Conservation (phyloP, 2,888 invertebrate genomes). For the Drosophila planitibia region DNA sequence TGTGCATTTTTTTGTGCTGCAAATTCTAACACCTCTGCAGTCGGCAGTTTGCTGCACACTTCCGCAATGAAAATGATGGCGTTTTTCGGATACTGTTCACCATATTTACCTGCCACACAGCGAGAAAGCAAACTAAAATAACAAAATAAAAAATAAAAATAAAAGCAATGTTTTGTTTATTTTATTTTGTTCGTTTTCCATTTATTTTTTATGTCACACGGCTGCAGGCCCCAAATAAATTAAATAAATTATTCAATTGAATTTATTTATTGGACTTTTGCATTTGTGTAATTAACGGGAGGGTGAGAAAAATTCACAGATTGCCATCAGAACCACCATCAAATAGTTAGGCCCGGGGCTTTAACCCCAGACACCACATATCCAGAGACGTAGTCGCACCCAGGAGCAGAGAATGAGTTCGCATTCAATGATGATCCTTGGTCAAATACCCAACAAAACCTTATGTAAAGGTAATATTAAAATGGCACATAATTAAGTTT, state of each 20-base stretch:
- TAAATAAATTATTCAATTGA: constrained; percentile 84
- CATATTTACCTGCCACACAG: constrained; percentile 64
- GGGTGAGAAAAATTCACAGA: constrained; percentile 46
- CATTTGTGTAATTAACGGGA: constrained; percentile 82
- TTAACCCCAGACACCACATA: constrained; percentile 1
- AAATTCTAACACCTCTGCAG: constrained; percentile 73
- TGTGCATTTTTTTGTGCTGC: constrained; percentile 31
- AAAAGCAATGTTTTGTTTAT: constrained; percentile 38
- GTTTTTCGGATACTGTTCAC: constrained; percentile 35
- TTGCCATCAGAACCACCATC: constrained; percentile 32
- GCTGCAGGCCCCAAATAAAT: constrained; percentile 75
- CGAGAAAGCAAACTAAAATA: constrained; percentile 14
- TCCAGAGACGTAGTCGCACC: constrained; percentile 4
- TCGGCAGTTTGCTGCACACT: constrained; percentile 71
- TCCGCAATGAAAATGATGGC: constrained; percentile 66
- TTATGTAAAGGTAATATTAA: background rate
- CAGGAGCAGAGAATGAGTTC: background rate
- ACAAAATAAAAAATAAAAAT: constrained; percentile 25
- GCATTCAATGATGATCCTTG: background rate
- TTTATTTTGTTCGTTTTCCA: constrained; percentile 27
- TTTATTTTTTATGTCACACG: constrained; percentile 50
- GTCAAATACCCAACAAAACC: background rate
- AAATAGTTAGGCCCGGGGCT: background rate
- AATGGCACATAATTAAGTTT: background rate
- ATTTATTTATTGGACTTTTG: constrained; percentile 83